These are phyloP conservation scores for Sebastes hubbsi DNA, from an alignment of 2,797 vertebrate species.

Conservation along the genomic window DNA sequence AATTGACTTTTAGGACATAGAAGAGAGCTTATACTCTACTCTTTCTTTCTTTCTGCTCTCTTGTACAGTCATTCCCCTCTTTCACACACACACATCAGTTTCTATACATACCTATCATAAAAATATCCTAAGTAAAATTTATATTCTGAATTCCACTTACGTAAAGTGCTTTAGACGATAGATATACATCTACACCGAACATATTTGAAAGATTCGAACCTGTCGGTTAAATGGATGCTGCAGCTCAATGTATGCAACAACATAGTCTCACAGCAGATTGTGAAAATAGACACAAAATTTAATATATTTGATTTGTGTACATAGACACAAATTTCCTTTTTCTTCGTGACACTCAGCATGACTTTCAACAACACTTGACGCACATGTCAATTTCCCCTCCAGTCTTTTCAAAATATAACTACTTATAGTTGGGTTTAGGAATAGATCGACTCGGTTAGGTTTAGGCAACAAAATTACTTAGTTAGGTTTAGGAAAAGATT, in stretches of 20 bases:
- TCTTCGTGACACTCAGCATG: no score
- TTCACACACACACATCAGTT: neutral
- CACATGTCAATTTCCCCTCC: no score
- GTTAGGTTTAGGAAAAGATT: no score
- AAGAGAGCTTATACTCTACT: neutral
- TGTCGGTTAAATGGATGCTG: neutral
- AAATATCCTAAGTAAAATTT: neutral
- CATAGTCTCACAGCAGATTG: no score
- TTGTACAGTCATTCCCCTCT: neutral
- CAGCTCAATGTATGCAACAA: conserved; percentile 1
- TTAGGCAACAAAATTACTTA: no score
- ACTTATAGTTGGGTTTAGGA: no score
- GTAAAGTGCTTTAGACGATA: neutral
- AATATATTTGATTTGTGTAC: no score
- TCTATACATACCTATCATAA: neutral
- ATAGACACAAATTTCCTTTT: no score
- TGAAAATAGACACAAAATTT: no score
- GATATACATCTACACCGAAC: neutral
- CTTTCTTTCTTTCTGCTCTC: neutral
- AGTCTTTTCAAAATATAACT: no score
- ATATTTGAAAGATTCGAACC: neutral
- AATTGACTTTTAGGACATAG: neutral
- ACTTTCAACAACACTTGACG: no score
- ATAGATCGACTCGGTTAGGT: no score
- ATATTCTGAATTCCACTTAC: neutral